These are phyloP conservation scores for Drosophila murphyi DNA, from an alignment of 1,140 invertebrate species.

Conservation along the genomic window DNA sequence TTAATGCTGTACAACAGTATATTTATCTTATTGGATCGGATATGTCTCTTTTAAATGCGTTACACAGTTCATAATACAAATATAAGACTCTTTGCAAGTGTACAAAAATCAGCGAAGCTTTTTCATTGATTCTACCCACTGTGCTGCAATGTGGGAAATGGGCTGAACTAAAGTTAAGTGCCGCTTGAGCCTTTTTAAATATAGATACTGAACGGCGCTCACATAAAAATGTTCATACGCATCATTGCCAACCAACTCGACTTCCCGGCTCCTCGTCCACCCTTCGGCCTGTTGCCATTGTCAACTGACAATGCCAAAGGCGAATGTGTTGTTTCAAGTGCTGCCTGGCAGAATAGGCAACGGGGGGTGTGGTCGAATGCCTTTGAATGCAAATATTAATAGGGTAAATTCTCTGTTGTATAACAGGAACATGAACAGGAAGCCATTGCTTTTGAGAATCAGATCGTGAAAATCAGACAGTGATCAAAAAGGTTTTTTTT, in stretches of 20 bases:
- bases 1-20: no score
- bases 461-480: no score
- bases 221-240: conserved; percentile 52
- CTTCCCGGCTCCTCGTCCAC: neutral
- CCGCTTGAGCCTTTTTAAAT: conserved; percentile 79
- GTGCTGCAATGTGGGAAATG: conserved; percentile 38
- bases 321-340: conserved; percentile 60
- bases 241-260: conserved; percentile 42
- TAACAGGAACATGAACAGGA: conserved; percentile 41
- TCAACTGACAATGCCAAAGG: conserved; percentile 71
- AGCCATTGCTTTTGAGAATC: no score
- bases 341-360: neutral
- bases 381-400: conserved; percentile 81
- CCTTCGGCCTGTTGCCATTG: conserved; percentile 47
- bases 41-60: no score
- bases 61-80: no score
- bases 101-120: neutral
- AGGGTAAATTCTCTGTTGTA: conserved; percentile 76
- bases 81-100: no score
- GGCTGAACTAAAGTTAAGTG: conserved; percentile 70
- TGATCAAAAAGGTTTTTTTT: no score
- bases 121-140: conserved; percentile 1
- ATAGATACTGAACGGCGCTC: conserved; percentile 42
- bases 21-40: no score
- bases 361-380: conserved; percentile 21